Evolutionary conservation across 1,140 invertebrate species (phyloP).

Genomic region (Ceratina australensis): DNA sequence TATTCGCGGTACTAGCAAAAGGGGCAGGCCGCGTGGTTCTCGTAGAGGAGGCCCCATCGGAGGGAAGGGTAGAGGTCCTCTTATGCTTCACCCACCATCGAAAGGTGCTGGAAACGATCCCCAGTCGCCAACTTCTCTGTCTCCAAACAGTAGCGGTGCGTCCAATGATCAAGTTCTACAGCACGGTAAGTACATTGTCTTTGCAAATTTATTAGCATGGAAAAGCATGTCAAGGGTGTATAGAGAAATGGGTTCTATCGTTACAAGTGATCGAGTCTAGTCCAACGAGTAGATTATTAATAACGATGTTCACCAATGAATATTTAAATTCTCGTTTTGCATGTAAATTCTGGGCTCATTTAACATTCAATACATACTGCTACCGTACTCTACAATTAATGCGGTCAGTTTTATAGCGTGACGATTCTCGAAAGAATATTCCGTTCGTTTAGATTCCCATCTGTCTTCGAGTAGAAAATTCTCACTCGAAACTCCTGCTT

Average conservation of each 20-base stretch:
- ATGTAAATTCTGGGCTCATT: neutral
- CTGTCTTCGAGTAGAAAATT: neutral
- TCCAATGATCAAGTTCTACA: constrained; percentile 59
- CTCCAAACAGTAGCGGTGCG: constrained; percentile 47
- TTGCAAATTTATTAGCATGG: neutral
- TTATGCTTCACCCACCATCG: constrained; percentile 64
- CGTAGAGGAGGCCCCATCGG: constrained; percentile 77
- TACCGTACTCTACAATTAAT: neutral
- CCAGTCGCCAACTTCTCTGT: constrained; percentile 61
- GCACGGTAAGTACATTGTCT: constrained; percentile 65
- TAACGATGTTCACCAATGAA: constrained; percentile 2
- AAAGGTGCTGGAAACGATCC: constrained; percentile 35
- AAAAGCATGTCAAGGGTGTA: neutral
- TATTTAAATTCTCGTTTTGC: constrained; percentile 19
- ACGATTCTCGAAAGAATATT: neutral
- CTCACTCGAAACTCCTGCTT: constrained; percentile 10
- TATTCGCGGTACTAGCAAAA: constrained; percentile 82
- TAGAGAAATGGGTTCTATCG: neutral
- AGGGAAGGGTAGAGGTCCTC: constrained; percentile 72
- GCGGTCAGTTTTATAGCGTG: neutral
- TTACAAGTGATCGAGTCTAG: neutral
- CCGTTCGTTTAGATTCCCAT: neutral
- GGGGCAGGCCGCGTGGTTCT: constrained; percentile 85
- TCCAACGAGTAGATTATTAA: neutral
- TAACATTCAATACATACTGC: neutral